These are phyloP conservation scores for Paramisgurnus dabryanus DNA, from an alignment of 2,113 vertebrate genomes.

Conservation along the genomic window DNA sequence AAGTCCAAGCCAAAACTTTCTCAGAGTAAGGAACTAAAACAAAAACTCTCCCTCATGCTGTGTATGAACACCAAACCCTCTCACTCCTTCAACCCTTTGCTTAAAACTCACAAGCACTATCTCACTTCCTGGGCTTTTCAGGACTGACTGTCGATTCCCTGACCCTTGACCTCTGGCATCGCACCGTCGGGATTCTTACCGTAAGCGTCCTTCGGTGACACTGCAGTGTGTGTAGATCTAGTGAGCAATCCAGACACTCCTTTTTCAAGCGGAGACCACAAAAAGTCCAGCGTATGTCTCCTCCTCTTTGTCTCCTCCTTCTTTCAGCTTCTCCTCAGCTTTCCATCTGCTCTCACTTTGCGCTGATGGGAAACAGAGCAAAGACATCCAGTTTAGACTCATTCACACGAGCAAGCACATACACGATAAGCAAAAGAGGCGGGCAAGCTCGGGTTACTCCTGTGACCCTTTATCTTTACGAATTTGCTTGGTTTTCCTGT, in stretches of 20 bases:
- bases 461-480: not conserved
- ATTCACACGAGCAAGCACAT: conserved; percentile 37
- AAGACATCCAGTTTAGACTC: conserved; percentile 41
- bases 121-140: conserved; percentile 39
- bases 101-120: conserved; percentile 9
- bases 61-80: not conserved
- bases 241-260: not conserved
- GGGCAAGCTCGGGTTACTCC: not conserved
- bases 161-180: conserved; percentile 19
- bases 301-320: conserved; percentile 34
- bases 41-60: not conserved
- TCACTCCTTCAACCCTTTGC: not conserved
- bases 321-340: conserved; percentile 6
- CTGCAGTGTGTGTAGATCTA: not conserved
- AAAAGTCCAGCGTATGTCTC: conserved; percentile 6
- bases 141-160: not conserved
- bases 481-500: not conserved
- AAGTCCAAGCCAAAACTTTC: not conserved
- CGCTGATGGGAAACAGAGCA: conserved; percentile 35
- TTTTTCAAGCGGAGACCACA: conserved; percentile 15
- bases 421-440: conserved; percentile 10
- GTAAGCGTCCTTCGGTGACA: not conserved
- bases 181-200: conserved; percentile 15
- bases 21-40: not conserved
- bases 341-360: conserved; percentile 27